Conservation (phyloP, 2,113 vertebrate genomes). For the Plecturocebus donacophilus region DNA sequence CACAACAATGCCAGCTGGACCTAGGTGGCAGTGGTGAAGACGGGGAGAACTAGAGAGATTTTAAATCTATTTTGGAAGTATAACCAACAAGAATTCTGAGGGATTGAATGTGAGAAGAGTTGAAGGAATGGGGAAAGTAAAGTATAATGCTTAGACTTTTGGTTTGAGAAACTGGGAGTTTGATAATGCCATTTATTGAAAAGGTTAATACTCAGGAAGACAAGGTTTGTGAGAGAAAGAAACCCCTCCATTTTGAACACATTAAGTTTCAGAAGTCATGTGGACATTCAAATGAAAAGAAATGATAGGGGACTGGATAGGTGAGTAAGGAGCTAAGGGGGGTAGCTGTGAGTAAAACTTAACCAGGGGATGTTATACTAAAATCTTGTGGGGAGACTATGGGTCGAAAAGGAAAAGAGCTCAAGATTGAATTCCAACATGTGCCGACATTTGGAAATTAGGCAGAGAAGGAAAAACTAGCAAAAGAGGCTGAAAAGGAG, state of each 20-base stretch:
- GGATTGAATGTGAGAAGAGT: neutral
- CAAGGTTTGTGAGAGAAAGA: neutral
- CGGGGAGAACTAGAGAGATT: neutral
- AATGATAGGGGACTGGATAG: neutral
- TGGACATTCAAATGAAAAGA: neutral
- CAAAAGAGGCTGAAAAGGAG: neutral
- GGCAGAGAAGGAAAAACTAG: neutral
- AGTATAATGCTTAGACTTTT: neutral
- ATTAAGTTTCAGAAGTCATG: neutral
- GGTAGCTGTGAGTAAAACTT: neutral
- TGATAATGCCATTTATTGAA: neutral
- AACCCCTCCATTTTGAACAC: neutral
- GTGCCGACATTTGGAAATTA: neutral
- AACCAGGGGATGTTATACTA: neutral
- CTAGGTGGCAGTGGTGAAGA: neutral
- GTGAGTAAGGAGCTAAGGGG: neutral
- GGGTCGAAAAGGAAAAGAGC: neutral
- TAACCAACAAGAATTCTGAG: neutral
- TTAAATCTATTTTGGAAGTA: neutral
- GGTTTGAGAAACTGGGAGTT: neutral
- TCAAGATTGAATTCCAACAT: neutral
- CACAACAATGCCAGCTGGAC: neutral
- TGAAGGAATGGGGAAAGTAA: neutral
- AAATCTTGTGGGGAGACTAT: neutral
- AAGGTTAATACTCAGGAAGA: neutral